Conservation (phyloP, 2,113 vertebrate genomes). For the Chitala chitala region DNA sequence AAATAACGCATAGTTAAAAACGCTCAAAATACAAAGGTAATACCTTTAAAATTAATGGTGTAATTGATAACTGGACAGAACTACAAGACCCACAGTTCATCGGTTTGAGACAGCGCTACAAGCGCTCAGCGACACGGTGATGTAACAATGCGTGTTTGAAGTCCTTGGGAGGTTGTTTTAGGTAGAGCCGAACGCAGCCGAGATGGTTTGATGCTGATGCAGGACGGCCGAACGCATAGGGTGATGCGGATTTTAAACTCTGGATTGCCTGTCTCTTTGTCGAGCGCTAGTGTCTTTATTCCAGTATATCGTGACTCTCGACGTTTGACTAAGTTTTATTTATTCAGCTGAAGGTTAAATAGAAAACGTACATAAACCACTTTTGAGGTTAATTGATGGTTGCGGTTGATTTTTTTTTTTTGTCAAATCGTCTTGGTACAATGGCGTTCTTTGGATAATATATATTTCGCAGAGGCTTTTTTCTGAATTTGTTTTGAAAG, state of each 20-base stretch:
- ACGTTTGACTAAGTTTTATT: background rate
- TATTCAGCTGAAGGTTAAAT: background rate
- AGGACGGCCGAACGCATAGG: conserved; percentile 26
- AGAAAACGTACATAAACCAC: background rate
- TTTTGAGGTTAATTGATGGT: background rate
- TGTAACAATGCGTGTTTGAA: conserved; percentile 39
- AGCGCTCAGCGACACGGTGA: conserved; percentile 21
- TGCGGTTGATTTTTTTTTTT: conserved; percentile 21
- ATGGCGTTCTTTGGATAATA: conserved; percentile 11
- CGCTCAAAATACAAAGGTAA: background rate
- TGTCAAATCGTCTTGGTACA: conserved; percentile 9
- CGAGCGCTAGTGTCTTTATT: background rate
- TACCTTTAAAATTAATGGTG: background rate
- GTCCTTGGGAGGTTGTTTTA: conserved; percentile 21
- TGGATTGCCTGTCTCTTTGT: background rate
- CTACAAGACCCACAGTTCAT: conserved; percentile 43
- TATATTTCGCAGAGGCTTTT: background rate
- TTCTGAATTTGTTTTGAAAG: conserved; percentile 18
- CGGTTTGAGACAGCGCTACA: no score
- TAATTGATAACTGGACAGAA: conserved; percentile 9
- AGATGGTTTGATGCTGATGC: conserved; percentile 54
- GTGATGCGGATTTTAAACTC: conserved; percentile 47
- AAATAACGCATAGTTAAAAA: no score
- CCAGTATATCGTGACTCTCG: background rate
- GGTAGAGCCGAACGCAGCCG: conserved; percentile 9